Evolutionary conservation across 2,888 invertebrate genomes (phyloP), one percentile per base, ranked within the genome.

Genomic region (Eilema sororculum): DNA sequence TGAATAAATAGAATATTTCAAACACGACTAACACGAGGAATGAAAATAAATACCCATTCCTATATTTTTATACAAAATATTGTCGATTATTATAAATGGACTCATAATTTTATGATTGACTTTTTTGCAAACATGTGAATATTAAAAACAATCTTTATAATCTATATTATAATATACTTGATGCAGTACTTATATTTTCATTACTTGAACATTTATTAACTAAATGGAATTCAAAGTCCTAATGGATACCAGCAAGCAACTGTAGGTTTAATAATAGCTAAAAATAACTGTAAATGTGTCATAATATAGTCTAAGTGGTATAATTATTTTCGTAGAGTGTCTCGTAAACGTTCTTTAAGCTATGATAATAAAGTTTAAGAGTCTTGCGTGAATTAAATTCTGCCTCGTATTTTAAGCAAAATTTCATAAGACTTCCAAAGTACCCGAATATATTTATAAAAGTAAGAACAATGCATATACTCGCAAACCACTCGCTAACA

Each of bases 401-500:
- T 25, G 16, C 25, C 20, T 8, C 25, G 24, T 52, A 41, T 41
- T 6, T 20, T 3, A 20, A 20, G 25, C 20, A 25, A 25, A 13
- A 41, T 62, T 41, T 12, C 24, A 24, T 25, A 10, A 20, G 16
- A 9, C 41, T 13, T 20, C 10, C 1, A 41, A 41, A 41, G 24
- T 25, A 62, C 41, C 62, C 20, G 41, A 41, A 25, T 41, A 25
- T 22, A 25, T 28, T 59, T 28, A 22, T 22, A 22, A 52, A 67
- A 59, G 46, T 58, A 13, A 58, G 20, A 58, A 13, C 16, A 16
- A n/a, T 52, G 52, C 52, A 52, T n/a, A n/a, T 20, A 52, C 8
- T n/a, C 30, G 20, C 16, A 61, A 67, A 52, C 6, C 33, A 56
- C 12, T 37, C n/a, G n/a, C n/a, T n/a, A 37, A 41, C 63, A 68